These are phyloP conservation scores for Sinella curviseta DNA, from an alignment of 1,140 invertebrate species.

Conservation along the genomic window DNA sequence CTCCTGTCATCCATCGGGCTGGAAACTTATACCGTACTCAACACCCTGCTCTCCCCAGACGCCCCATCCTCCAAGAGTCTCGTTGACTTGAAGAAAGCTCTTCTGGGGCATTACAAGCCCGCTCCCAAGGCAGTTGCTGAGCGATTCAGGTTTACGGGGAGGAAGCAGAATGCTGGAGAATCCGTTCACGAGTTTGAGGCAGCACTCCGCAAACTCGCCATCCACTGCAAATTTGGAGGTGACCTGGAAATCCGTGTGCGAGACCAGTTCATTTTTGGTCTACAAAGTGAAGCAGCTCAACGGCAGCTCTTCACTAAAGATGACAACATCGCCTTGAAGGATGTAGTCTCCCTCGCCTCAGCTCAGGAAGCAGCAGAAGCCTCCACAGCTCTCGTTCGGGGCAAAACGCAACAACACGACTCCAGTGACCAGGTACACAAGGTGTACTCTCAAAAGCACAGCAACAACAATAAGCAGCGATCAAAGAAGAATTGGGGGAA, in stretches of 20 bases:
- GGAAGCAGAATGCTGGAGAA: slow-evolving; percentile 22
- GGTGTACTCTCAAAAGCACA: not conserved
- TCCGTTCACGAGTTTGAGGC: too few species aligned
- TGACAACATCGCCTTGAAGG: too few species aligned
- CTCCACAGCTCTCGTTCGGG: not conserved
- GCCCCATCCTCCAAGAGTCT: not conserved
- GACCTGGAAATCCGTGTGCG: slow-evolving; percentile 32
- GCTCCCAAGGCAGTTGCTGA: too few species aligned
- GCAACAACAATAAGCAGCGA: not conserved
- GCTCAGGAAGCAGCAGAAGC: too few species aligned
- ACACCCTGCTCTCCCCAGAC: too few species aligned
- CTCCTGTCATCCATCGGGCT: too few species aligned
- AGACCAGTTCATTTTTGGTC: slow-evolving; percentile 42
- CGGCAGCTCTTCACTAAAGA: not conserved
- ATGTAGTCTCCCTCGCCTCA: too few species aligned
- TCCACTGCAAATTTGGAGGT: slow-evolving; percentile 37
- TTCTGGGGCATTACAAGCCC: not conserved
- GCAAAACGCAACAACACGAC: not conserved
- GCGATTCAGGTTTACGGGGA: too few species aligned
- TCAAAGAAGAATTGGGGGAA: not conserved
- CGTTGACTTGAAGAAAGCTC: not conserved
- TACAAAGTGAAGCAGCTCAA: slow-evolving; percentile 31
- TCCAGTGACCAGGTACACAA: not conserved
- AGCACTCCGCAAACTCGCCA: too few species aligned
- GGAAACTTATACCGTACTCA: too few species aligned